Conservation (phyloP, 2,888 invertebrate genomes). For the Ophion costatus region DNA sequence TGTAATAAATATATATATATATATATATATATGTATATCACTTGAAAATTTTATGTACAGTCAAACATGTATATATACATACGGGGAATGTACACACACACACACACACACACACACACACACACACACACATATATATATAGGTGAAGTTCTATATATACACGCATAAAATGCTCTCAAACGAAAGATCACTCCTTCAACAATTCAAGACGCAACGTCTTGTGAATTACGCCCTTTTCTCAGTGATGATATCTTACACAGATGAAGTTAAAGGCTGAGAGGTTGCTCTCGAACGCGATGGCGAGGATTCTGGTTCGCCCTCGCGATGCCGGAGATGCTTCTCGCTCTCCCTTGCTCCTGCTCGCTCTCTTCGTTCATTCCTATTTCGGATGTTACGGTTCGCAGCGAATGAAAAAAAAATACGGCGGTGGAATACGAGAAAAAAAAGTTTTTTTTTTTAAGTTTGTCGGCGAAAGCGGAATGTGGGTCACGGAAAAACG, state of each 20-base stretch:
- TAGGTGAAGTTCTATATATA: not conserved
- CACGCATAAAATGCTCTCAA: not conserved
- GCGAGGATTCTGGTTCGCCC: constrained; percentile 45
- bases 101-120: too few relatives aligned
- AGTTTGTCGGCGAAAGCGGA: constrained; percentile 31
- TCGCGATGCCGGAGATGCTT: constrained; percentile 44
- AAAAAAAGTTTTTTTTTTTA: constrained; percentile 13
- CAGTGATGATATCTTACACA: not conserved
- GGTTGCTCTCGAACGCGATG: constrained; percentile 38
- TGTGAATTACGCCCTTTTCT: constrained; percentile 7
- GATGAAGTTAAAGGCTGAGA: constrained; percentile 5
- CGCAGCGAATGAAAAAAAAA: constrained; percentile 45
- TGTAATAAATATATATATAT: not conserved
- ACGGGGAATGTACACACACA: too few relatives aligned
- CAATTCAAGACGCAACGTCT: not conserved
- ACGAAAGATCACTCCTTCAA: not conserved
- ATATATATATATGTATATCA: too few relatives aligned
- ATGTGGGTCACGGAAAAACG: constrained; percentile 69
- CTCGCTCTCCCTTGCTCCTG: constrained; percentile 8
- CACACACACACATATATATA: too few relatives aligned
- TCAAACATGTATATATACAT: too few relatives aligned
- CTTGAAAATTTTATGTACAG: too few relatives aligned
- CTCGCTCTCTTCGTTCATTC: constrained; percentile 55
- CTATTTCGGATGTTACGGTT: constrained; percentile 66
- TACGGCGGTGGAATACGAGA: constrained; percentile 33